Base-by-base conservation (phyloP, 2,113 vertebrate species). In the Chloroceryle aenea region DNA sequence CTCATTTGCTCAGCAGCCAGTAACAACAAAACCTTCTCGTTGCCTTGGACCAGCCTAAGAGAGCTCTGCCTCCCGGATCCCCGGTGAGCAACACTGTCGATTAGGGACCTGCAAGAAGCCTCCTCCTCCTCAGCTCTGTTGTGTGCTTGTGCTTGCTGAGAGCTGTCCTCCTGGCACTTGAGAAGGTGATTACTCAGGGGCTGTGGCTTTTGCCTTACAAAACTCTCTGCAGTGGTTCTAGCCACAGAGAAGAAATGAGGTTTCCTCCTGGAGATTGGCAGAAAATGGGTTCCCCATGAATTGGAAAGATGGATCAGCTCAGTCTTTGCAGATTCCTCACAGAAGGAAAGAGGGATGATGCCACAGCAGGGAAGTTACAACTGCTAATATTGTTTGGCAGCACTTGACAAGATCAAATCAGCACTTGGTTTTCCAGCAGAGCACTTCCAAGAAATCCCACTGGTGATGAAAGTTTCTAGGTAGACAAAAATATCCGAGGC, bases 371-470 rank as follows among this genome's bases (percentile, higher is more conserved):
- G 62, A 92, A 82, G 61, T 85, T 87, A 74, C 89, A 95, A 45
- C 91, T 87, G 93, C 69, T 95, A 92, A 94, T 89, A 43, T 21
- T 62, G 48, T 75, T 89, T 95, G 93, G 96, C 94, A 94, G 89
- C 84, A 19, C 66, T 93, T 96, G 91, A 95, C 77, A 91, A 64
- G 91, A 94, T 82, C 91, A 62, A 96, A 96, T 89, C 91, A 96
- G 77, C 89, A 53, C 93, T 95, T 64, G 80, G 69, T 72, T 95
- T 92, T 96, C 87, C 94, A 76, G 93, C 81, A 82, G 87, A 76
- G 93, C 84, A 43, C 87, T 95, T 93, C 91, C 89, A 91, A 96
- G 87, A 92, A 92, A 92, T 89, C 73, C 69, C 69, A 85, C 66
- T 95, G 77, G 94, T 63, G 89, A 38, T 73, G 91, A 93, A 73